Evolutionary conservation across 2,113 vertebrate species (phyloP).

Genomic region (Ictalurus furcatus): DNA sequence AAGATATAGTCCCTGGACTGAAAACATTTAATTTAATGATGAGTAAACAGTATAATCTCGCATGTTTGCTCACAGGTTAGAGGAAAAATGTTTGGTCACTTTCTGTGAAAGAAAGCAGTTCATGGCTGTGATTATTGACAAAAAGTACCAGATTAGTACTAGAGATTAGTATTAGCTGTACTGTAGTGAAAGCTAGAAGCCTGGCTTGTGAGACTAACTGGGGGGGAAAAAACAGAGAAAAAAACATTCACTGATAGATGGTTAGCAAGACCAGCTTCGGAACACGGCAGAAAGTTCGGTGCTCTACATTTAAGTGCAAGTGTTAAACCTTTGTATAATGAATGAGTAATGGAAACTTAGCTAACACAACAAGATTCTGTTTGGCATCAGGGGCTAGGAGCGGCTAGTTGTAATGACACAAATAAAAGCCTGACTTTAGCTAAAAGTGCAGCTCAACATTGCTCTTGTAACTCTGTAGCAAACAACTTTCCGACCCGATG

Average conservation of each 20-base stretch:
- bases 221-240: background rate
- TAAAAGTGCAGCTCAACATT: background rate
- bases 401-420: conserved; percentile 28
- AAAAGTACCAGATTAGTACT: background rate
- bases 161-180: background rate
- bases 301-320: conserved; percentile 2
- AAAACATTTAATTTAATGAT: background rate
- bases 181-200: background rate
- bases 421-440: conserved; percentile 33
- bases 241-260: background rate
- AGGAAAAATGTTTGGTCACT: background rate
- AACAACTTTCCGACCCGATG: background rate
- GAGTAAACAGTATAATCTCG: background rate
- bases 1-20: background rate
- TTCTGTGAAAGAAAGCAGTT: too few species aligned
- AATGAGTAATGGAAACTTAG: conserved; percentile 39
- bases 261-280: background rate
- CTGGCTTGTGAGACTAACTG: background rate
- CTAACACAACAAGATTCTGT: conserved; percentile 42
- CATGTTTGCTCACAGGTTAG: background rate
- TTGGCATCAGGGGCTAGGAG: conserved; percentile 14
- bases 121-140: background rate
- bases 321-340: conserved; percentile 25
- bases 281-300: background rate
- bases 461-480: background rate